These are phyloP conservation scores for Manis javanica DNA, from an alignment of 2,797 vertebrate genomes.

Conservation along the genomic window DNA sequence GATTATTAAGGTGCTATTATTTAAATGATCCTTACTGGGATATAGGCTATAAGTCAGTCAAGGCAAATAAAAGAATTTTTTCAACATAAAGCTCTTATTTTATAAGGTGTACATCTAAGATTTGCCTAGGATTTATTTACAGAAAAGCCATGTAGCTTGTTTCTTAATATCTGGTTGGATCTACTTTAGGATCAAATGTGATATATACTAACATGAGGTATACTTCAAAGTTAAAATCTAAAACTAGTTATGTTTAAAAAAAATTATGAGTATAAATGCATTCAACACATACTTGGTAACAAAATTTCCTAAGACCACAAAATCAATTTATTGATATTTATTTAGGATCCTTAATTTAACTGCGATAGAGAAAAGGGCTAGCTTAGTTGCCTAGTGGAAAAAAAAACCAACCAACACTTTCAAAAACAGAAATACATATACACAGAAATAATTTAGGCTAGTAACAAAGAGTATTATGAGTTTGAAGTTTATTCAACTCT, in stretches of 20 bases:
- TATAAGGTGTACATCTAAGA: neutral
- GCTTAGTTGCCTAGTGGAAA: neutral
- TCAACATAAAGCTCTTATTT: neutral
- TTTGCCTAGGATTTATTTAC: neutral
- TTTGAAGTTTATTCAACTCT: slow-evolving; percentile 27
- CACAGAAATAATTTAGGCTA: slow-evolving; percentile 40
- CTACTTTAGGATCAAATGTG: slow-evolving; percentile 38
- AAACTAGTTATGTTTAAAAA: slow-evolving; percentile 29
- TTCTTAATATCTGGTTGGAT: slow-evolving; percentile 20
- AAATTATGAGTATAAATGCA: slow-evolving; percentile 38
- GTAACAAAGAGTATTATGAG: neutral
- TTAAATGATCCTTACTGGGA: neutral
- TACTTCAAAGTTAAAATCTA: slow-evolving; percentile 59
- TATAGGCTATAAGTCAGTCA: neutral
- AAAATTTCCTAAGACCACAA: slow-evolving; percentile 55
- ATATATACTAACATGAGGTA: slow-evolving; percentile 20
- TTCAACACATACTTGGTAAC: neutral
- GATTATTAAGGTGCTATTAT: slow-evolving; percentile 22
- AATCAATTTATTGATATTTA: slow-evolving; percentile 19
- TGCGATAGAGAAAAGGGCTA: neutral
- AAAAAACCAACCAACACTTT: neutral
- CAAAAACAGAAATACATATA: neutral
- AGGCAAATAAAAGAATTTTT: neutral
- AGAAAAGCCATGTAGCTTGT: slow-evolving; percentile 9
- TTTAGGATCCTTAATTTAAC: slow-evolving; percentile 12